Evolutionary conservation across 2,888 invertebrate species (phyloP), one percentile per base, ranked within the genome.

Genomic region (Bruchidius siliquastri): DNA sequence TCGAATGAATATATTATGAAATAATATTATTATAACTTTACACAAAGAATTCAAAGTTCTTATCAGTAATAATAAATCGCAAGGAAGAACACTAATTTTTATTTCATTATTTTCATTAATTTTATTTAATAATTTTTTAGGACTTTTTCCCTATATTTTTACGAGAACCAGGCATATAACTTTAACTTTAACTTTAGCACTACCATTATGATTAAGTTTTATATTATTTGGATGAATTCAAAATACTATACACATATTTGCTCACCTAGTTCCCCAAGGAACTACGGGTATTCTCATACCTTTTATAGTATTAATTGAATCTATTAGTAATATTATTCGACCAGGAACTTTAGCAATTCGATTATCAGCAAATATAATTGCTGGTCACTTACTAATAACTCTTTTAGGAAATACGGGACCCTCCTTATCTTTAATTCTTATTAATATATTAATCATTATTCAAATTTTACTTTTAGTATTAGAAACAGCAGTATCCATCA

Each of bases 301-400:
- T 30, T 92, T 93, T 88, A 92, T 93, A 88, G 92, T 93, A 8
- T 84, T 91, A 86, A 92, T 93, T 89, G 93, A 93, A 91, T 89
- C 91, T 67, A 90, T 92, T 86, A 93, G 92, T 81, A 92, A 92
- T 87, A 80, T 92, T 78, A 76, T 78, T 69, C 77, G 74, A 0
- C 92, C 92, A 0, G 87, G 89, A 84, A 93, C 93, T 2, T 85
- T 93, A 87, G 90, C 91, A 0, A 89, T 93, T 74, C 92, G 93
- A 77, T 83, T 93, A 88, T 89, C 91, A 4, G 93, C 93, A n/a
- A 93, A 93, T 88, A 92, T 93, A 90, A 92, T 92, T 88, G 92
- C 93, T 0, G 92, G 92, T 0, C 92, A 93, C 84, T 83, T 93
- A 85, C 79, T 93, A 83, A 85, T 93, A 88, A 91, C 91, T 0